Evolutionary conservation across 2,113 vertebrate species (phyloP).

Genomic region (Empidonax traillii): DNA sequence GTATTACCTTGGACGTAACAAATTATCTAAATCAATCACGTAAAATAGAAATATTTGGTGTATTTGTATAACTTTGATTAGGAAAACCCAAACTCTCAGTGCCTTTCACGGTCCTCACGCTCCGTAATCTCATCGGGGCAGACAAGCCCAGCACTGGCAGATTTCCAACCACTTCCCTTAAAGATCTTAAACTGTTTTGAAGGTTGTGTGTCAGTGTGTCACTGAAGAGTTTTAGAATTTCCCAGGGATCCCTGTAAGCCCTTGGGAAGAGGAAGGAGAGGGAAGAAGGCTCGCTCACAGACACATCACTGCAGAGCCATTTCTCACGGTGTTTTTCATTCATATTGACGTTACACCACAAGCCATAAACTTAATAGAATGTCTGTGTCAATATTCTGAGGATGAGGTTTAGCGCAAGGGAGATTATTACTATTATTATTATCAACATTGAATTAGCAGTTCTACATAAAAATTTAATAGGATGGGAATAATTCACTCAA

Average conservation of each 20-base stretch:
- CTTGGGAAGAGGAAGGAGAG: background rate
- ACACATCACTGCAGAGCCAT: fast-evolving
- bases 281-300: background rate
- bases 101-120: background rate
- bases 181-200: background rate
- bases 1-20: background rate
- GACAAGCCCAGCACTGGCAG: background rate
- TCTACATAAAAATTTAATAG: background rate
- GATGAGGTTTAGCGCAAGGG: background rate
- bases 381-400: background rate
- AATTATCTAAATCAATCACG: background rate
- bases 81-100: background rate
- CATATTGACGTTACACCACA: no score
- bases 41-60: background rate
- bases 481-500: background rate
- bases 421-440: background rate
- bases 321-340: background rate
- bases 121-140: background rate
- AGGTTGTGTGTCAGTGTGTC: background rate
- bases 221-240: background rate
- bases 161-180: background rate
- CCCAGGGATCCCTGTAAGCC: background rate
- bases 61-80: background rate
- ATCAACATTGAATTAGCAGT: background rate
- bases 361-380: background rate